Base-by-base conservation (phyloP, 2,797 vertebrate species). In the Paratrypauchen microcephalus region DNA sequence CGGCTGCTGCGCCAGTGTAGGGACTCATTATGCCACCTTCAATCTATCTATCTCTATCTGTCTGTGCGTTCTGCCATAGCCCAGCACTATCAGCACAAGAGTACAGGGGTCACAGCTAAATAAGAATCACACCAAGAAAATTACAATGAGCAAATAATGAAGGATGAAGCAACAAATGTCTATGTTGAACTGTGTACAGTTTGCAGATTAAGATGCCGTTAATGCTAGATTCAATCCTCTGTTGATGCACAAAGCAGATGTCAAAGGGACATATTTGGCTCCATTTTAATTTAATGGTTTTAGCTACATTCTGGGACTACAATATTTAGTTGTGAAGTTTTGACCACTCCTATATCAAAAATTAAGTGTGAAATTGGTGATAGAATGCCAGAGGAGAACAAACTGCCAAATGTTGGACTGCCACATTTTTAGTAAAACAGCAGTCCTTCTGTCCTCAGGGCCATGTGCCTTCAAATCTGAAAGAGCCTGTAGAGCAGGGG, bases 1-100 rank as follows among this genome's bases (percentile, higher is more conserved):
- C 79, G 65, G 77, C 76, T 89, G 86, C 90, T 87, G 88, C 70
- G 45, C 77, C 79, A 83, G 81, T 28, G 26, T 71, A 76, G 87
- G 81, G 86, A 89, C 86, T 90, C 77, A 84, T 89, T 88, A 86
- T 88, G 83, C 86, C 88, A 80, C 86, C 82, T 87, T 80, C 82
- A 80, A 79, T 88, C 81, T 83, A 82, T 88, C 73, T 71, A 56
- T 86, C 78, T 87, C 73, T 72, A 54, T 85, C 78, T 71, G 55
- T 80, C 75, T 82, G 36, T 70, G 57, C 73, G 65, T 72, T 75
- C 66, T 71, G 52, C 70, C 70, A 62, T 59, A 19, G 54, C 54
- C 60, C 47, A 50, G 21, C 79, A 67, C 71, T 32, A 57, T 61
- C 19, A 70, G 11, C 21, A 21, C 26, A 60, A 65, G 24, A 50